Conservation (phyloP, 2,888 invertebrate species). For the Tipula unca region DNA sequence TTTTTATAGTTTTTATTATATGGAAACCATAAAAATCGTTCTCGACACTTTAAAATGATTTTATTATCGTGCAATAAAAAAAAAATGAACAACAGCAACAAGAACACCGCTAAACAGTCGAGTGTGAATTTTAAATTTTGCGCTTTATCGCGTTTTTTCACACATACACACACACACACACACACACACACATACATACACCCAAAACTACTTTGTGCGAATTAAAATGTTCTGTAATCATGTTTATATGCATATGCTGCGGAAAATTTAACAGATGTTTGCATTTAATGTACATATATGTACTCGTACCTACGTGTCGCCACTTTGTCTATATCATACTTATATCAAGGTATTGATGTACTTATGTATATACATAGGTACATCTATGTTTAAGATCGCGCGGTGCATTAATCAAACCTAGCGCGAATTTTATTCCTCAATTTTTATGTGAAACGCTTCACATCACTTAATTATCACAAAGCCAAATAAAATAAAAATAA, state of each 20-base stretch:
- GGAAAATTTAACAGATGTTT: neutral
- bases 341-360: too few species aligned
- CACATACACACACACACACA: neutral
- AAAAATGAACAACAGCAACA: neutral
- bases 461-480: neutral
- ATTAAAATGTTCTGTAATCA: neutral
- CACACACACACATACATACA: neutral
- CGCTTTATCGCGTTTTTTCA: neutral
- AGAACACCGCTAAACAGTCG: neutral
- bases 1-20: too few species aligned
- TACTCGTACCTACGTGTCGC: neutral
- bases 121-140: constrained; percentile 14
- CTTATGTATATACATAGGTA: neutral
- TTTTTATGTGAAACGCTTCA: neutral
- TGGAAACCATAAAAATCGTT: constrained; percentile 8
- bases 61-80: constrained; percentile 14
- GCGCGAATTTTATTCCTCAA: neutral
- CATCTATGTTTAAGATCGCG: neutral
- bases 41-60: constrained; percentile 14
- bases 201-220: neutral
- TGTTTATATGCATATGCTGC: neutral
- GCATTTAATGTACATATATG: too few species aligned
- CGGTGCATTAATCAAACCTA: neutral
- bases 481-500: neutral
- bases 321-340: neutral